Evolutionary conservation across 1,140 invertebrate genomes (phyloP), one percentile per base, ranked within the genome.

Genomic region (Glossosoma conforme): DNA sequence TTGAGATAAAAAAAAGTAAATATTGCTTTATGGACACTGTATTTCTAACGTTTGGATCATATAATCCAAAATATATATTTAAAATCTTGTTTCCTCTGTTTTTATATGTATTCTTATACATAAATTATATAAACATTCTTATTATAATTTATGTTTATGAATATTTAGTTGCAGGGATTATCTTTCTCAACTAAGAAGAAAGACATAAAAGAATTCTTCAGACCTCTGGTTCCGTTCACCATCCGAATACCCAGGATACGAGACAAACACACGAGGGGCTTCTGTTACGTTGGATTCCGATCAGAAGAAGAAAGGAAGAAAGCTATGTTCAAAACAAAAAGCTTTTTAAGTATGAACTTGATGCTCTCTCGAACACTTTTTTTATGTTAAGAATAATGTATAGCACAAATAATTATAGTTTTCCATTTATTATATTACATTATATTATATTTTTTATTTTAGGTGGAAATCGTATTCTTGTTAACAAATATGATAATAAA

Each of bases 241-340:
- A 84, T 97, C 47, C 77, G 91, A 53, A 67, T 93, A 21, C 89
- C 91, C 0, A 49, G 67, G 2, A 65, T 65, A 1, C 68, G 70
- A 58, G 65, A 59, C 32, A 76, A 70, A 54, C 86, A 86, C 61
- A 70, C 86, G 3, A 82, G 84, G 63, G 88, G 89, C n/a, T 86
- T 96, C 56, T 93, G 91, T 21, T 97, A 87, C 77, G 85, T 93
- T 37, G 88, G 91, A 4, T 97, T 97, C 61, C 83, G 85, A 67
- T 86, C 82, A 1, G 86, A 93, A 61, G 84, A 83, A 54, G 84
- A 89, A 52, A 75, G 90, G 62, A 86, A 85, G 19, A 84, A 90
- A 63, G 93, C 88, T 3, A 69, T 97, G 52, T 72, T 78, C 21
- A 95, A 93, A 72, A 80, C 93, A 67, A 92, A 87, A 72, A 87